These are phyloP conservation scores for Eulimnadia texana DNA, from an alignment of 1,140 invertebrate species.

Conservation along the genomic window DNA sequence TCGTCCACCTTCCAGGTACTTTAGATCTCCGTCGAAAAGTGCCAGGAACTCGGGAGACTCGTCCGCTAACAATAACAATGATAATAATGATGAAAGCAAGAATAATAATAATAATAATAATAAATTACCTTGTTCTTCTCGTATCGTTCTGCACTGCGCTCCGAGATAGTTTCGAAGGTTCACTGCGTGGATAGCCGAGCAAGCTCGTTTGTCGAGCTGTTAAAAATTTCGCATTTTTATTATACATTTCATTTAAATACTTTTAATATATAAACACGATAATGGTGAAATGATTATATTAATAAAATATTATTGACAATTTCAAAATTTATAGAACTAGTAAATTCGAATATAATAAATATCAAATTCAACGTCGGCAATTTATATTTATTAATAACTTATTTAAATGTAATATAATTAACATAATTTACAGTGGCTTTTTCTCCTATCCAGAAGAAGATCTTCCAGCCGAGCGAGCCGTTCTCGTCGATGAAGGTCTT, in stretches of 20 bases:
- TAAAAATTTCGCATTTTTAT: too few relatives aligned
- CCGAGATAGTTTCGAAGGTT: slow-evolving; percentile 92
- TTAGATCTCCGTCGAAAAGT: slow-evolving; percentile 82
- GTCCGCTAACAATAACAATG: slow-evolving; percentile 39
- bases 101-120: background rate
- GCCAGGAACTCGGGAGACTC: slow-evolving; percentile 91
- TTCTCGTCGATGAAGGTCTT: slow-evolving; percentile 74
- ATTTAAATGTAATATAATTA: slow-evolving; percentile 13
- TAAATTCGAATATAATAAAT: too few relatives aligned
- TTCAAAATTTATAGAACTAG: too few relatives aligned
- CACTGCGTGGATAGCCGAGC: slow-evolving; percentile 97
- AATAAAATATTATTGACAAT: too few relatives aligned
- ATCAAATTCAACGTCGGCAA: too few relatives aligned
- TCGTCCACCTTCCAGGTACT: slow-evolving; percentile 90
- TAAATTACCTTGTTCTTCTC: slow-evolving; percentile 90
- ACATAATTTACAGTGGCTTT: slow-evolving; percentile 63
- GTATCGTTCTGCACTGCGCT: slow-evolving; percentile 87
- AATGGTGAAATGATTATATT: too few relatives aligned
- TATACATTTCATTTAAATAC: too few relatives aligned
- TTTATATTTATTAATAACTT: slow-evolving; percentile 2
- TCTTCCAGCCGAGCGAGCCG: slow-evolving; percentile 76
- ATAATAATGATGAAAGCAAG: background rate
- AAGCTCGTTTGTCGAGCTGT: slow-evolving; percentile 91
- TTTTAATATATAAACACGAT: too few relatives aligned
- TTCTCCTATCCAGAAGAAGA: slow-evolving; percentile 98